Base-by-base conservation (phyloP, 1,140 invertebrate genomes). In the Dendrolimus kikuchii region DNA sequence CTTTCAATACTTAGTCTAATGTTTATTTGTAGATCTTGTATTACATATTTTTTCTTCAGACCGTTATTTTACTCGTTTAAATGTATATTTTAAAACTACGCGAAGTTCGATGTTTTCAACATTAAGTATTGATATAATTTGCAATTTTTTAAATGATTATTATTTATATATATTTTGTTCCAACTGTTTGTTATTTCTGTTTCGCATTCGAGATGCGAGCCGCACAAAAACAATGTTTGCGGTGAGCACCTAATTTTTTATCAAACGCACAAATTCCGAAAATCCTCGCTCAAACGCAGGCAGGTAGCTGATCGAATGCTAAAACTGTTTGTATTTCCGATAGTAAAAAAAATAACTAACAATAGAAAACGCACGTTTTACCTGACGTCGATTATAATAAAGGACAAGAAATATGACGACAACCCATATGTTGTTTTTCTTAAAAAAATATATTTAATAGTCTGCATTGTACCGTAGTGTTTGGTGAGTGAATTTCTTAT, bases 301-400 rank as follows among this genome's bases (percentile, higher is more conserved):
- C 84, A 86, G 82, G 79, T 23, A 23, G 23, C 23, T 23, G 57
- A 74, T 77, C 66, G 71, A 68, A 76, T 69, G 69, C 72, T 64
- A 74, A 78, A 81, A 75, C 70, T 83, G 74, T 86, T 84, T 86
- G 82, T 82, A 80, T 86, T 84, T 82, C 79, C 65, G 23, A 23
- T 23, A 23, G 23, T 23, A 23, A 53, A 77, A 82, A 79, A 81
- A 81, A 81, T 77, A 67, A 62, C 38, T 49, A 56, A 83, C 80
- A 83, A 83, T 77, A 82, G 78, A 66, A 47, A 65, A 64, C 66
- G 72, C 60, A 60, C 51, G 64, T 70, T 23, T 71, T 86, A 84
- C 81, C 82, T 84, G 82, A 77, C 77, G 69, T 71, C 70, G 68
- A 74, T 82, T 86, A 77, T 86, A 83, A 86, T 81, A 78, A 81